Evolutionary conservation across 2,113 vertebrate species (phyloP).

Genomic region (Amblyopsis rosae): DNA sequence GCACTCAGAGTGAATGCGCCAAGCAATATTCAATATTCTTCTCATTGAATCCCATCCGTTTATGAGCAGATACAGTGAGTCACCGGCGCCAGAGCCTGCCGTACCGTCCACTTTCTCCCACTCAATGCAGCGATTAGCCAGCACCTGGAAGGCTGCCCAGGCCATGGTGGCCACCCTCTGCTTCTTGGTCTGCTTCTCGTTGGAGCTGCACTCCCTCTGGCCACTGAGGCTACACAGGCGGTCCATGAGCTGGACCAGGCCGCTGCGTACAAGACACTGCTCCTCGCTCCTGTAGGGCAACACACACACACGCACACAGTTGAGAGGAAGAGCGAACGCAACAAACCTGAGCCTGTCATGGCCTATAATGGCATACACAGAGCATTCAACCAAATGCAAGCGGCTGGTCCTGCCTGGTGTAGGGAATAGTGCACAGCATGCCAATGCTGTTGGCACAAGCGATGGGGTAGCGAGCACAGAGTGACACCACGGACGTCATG

Average conservation of each 20-base stretch:
- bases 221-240: conserved; percentile 93
- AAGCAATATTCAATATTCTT: no score
- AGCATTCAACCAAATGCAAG: no score
- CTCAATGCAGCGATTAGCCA: conserved; percentile 96
- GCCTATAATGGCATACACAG: neutral
- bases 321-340: neutral
- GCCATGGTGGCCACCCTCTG: conserved; percentile 98
- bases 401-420: conserved; percentile 82
- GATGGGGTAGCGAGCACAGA: conserved; percentile 96
- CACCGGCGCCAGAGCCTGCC: neutral
- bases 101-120: conserved; percentile 99
- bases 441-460: conserved; percentile 98
- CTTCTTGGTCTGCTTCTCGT: conserved; percentile 95
- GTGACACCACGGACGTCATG: conserved; percentile 96
- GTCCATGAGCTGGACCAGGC: conserved; percentile 97
- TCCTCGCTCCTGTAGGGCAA: conserved; percentile 86
- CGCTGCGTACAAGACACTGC: conserved; percentile 95
- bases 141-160: conserved; percentile 98
- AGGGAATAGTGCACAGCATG: conserved; percentile 94
- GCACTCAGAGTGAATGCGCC: no score
- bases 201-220: conserved; percentile 91
- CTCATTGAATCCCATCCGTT: neutral
- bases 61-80: neutral
- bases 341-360: neutral
- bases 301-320: no score